phyloP scores from a whole-genome alignment of 2,113 vertebrate species.

The Peromyscus californicus region DNA sequence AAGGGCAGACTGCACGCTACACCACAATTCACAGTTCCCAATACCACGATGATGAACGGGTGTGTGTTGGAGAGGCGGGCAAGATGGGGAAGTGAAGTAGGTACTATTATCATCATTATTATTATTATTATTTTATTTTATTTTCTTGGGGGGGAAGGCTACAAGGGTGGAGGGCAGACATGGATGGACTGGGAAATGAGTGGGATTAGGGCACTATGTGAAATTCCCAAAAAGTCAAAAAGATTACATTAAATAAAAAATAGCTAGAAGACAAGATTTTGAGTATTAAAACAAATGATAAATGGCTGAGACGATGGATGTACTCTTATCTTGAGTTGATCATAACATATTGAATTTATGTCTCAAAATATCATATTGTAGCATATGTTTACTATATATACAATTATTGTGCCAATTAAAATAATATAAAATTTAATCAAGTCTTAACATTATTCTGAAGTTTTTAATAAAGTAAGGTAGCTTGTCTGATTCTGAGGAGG shows the following conservation, averaged over 20 bases:
- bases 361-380: neutral
- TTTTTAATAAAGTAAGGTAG: slow-evolving; percentile 13
- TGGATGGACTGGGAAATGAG: neutral
- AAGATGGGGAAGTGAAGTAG: neutral
- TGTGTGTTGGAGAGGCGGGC: neutral
- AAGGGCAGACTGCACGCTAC: neutral
- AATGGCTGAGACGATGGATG: neutral
- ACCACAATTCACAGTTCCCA: neutral
- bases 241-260: neutral
- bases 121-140: neutral
- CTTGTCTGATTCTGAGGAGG: slow-evolving; percentile 19
- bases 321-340: neutral
- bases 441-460: slow-evolving; percentile 39
- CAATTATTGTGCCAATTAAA: neutral
- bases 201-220: neutral
- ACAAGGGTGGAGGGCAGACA: neutral
- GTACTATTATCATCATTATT: neutral
- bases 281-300: neutral
- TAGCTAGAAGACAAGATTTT: neutral
- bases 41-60: neutral
- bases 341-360: neutral
- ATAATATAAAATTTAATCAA: neutral
- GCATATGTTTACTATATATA: too few species aligned
- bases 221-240: neutral
- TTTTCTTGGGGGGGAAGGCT: neutral